Evolutionary conservation across 2,113 vertebrate species (phyloP).

Genomic region (Tichodroma muraria): DNA sequence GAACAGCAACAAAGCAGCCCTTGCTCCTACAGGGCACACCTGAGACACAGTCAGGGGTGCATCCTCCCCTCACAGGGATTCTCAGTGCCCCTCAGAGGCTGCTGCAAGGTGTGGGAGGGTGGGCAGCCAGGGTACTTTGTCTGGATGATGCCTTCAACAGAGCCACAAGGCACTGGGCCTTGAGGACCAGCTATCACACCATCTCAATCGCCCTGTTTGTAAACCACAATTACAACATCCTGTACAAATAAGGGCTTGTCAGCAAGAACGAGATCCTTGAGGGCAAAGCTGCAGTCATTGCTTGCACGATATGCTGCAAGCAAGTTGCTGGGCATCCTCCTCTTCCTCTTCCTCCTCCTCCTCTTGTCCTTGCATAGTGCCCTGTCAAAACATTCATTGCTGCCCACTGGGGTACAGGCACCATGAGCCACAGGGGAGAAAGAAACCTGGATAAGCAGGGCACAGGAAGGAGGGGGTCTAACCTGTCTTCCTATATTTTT

Average conservation of each 20-base stretch:
- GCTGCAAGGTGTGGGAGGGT: not conserved
- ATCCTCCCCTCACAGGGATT: not conserved
- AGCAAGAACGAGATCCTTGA: not conserved
- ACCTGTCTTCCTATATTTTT: not conserved
- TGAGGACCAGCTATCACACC: not conserved
- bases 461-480: not conserved
- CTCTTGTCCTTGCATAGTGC: accelerated
- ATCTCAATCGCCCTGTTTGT: not conserved
- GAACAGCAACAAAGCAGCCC: not conserved
- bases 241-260: not conserved
- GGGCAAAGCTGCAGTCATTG: not conserved
- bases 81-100: not conserved
- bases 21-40: not conserved
- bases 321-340: not conserved
- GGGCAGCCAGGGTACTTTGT: not conserved
- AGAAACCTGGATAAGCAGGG: not conserved
- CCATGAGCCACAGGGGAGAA: not conserved
- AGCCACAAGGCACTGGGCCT: not conserved
- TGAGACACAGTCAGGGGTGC: not conserved
- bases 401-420: not conserved
- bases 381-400: not conserved
- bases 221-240: not conserved
- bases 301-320: not conserved
- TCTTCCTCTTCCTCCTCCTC: not conserved
- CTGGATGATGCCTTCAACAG: not conserved